Conservation (phyloP, 2,113 vertebrate species). For the Caretta caretta region DNA sequence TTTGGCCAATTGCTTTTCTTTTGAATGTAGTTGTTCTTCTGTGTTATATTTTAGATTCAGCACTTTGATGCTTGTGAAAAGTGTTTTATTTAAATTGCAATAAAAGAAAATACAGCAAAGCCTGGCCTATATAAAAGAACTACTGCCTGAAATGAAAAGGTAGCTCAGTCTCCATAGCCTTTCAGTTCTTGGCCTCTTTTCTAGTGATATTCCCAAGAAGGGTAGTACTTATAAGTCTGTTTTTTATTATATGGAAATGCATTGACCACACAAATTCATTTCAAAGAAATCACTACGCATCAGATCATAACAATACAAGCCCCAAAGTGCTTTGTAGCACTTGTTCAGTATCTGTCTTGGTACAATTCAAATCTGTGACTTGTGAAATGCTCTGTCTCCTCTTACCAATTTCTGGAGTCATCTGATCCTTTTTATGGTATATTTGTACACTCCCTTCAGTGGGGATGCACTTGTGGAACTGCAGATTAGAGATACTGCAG, state of each 20-base stretch:
- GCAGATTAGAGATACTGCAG: neutral
- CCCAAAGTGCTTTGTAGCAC: neutral
- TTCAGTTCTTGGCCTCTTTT: neutral
- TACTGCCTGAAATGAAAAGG: neutral
- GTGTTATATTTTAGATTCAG: neutral
- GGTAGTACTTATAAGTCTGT: neutral
- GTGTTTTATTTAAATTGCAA: neutral
- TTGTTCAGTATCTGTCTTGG: neutral
- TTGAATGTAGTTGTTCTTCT: neutral
- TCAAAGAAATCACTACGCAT: neutral
- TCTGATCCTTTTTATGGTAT: neutral
- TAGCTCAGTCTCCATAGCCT: neutral
- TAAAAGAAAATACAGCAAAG: neutral
- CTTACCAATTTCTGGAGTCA: neutral
- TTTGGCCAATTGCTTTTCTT: neutral
- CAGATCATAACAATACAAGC: neutral
- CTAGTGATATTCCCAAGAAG: neutral
- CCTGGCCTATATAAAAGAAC: neutral
- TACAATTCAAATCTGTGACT: neutral
- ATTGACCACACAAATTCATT: neutral
- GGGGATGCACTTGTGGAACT: neutral
- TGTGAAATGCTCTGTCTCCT: fast-evolving
- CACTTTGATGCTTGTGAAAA: neutral
- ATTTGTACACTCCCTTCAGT: neutral
- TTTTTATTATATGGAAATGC: neutral